Conservation (phyloP, 2,888 invertebrate species). For the Vesta saturnalis region DNA sequence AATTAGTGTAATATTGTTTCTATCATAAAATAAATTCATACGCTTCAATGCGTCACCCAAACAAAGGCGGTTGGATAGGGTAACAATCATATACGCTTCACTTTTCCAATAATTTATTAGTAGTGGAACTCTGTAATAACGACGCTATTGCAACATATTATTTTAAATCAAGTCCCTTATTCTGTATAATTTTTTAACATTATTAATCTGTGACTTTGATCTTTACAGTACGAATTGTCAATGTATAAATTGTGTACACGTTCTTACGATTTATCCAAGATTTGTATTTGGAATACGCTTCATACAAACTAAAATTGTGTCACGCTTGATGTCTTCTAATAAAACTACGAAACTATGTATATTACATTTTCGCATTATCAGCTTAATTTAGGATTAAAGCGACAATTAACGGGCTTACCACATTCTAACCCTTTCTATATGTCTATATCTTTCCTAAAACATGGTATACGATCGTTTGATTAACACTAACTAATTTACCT, state of each 20-base stretch:
- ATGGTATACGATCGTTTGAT: conserved; percentile 19
- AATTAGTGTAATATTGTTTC: too few species aligned
- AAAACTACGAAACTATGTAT: conserved; percentile 31
- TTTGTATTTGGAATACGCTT: conserved; percentile 13
- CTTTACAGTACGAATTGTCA: not conserved
- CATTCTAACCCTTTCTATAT: conserved; percentile 23
- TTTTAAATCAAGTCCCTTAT: too few species aligned
- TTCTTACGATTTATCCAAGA: not conserved
- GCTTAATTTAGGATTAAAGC: conserved; percentile 34
- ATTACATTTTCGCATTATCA: conserved; percentile 35
- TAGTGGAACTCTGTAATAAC: too few species aligned
- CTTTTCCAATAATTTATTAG: too few species aligned
- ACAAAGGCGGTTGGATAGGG: too few species aligned
- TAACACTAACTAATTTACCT: conserved; percentile 3
- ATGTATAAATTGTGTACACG: not conserved
- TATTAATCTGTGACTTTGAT: too few species aligned
- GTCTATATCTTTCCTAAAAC: conserved; percentile 25
- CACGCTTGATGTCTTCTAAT: conserved; percentile 18
- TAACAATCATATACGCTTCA: too few species aligned
- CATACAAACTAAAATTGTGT: conserved; percentile 17
- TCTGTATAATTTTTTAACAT: too few species aligned
- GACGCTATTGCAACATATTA: too few species aligned
- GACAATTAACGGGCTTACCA: conserved; percentile 34
- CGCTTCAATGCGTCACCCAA: too few species aligned
- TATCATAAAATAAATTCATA: too few species aligned